Conservation (phyloP, 2,113 vertebrate species). For the Corythornis vintsioides region DNA sequence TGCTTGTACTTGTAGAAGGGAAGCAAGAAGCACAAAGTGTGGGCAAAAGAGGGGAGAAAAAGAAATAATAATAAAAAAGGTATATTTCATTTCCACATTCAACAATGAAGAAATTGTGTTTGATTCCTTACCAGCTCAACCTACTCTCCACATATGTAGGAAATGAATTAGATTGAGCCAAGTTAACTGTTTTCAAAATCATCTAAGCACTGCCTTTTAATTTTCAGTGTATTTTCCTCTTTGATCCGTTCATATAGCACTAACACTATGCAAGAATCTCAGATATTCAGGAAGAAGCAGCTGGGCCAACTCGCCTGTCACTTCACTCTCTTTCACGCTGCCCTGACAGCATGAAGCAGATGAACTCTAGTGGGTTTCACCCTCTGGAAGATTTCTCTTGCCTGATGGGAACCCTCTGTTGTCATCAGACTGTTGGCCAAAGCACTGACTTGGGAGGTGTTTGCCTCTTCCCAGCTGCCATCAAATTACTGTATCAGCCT, state of each 20-base stretch:
- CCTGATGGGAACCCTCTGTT: constrained; percentile 60
- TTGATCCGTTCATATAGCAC: constrained; percentile 10
- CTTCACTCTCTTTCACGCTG: constrained; percentile 14
- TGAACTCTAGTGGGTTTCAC: constrained; percentile 50
- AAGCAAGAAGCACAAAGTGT: not conserved
- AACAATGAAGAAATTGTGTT: not conserved
- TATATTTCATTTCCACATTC: not conserved
- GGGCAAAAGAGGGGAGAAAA: not conserved
- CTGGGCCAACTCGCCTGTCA: constrained; percentile 55
- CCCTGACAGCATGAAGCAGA: constrained; percentile 46
- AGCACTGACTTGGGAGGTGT: constrained; percentile 22
- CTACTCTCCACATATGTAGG: not conserved
- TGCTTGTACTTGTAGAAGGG: not conserved
- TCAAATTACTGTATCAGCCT: not conserved
- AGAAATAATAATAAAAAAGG: not conserved
- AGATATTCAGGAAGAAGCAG: constrained; percentile 55
- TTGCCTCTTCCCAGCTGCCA: constrained; percentile 50
- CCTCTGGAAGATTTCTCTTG: constrained; percentile 58
- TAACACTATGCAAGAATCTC: constrained; percentile 17
- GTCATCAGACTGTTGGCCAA: constrained; percentile 48
- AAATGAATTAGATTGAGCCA: not conserved
- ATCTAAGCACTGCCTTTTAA: not conserved
- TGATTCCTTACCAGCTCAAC: not conserved
- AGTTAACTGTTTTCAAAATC: not conserved
- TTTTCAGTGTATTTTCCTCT: constrained; percentile 30